Base-by-base conservation (phyloP, 2,113 vertebrate species). In the Tupaia chinensis region DNA sequence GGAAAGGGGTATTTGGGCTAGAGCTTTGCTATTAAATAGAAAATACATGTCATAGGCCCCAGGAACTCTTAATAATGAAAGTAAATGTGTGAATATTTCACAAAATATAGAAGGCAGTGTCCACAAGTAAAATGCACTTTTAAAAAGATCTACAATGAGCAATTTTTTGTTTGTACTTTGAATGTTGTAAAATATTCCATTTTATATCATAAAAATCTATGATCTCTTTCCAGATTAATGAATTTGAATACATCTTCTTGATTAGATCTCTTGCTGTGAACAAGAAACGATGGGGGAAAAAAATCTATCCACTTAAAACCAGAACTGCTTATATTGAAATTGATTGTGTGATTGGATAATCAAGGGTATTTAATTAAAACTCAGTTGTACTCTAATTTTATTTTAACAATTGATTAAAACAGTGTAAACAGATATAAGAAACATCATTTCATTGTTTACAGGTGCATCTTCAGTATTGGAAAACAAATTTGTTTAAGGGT, bases 321-420 rank as follows among this genome's bases (percentile, higher is more conserved):
- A 68, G 19, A 95, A 78, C 19, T 93, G 72, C 77, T 94, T 97
- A 76, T 91, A 85, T 80, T 95, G 63, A 94, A 96, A 93, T 76
- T 96, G 93, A 95, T 80, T 96, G 29, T 32, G n/a, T 93, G 84
- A 93, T 92, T 97, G 65, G 65, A 22, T 96, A 95, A 87, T 94
- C 53, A 93, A 91, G 70, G 63, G 27, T 92, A 84, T 96, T 97
- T 95, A 89, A 97, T 97, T 97, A 93, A 97, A 97, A 69, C 86
- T 96, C 56, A 87, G 89, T 81, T 93, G 58, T 95, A 54, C 79
- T 81, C 63, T 95, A 93, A 84, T 97, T 94, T 97, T 95, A 77
- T 96, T 91, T 91, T 69, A 94, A 89, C 60, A 95, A 0, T 93
- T 95, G 77, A 92, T 94, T 95, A 94, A 96, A 86, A 29, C 20